These are phyloP conservation scores for Ommatoiulus sabulosus DNA, from an alignment of 2,888 invertebrate species.

Conservation along the genomic window DNA sequence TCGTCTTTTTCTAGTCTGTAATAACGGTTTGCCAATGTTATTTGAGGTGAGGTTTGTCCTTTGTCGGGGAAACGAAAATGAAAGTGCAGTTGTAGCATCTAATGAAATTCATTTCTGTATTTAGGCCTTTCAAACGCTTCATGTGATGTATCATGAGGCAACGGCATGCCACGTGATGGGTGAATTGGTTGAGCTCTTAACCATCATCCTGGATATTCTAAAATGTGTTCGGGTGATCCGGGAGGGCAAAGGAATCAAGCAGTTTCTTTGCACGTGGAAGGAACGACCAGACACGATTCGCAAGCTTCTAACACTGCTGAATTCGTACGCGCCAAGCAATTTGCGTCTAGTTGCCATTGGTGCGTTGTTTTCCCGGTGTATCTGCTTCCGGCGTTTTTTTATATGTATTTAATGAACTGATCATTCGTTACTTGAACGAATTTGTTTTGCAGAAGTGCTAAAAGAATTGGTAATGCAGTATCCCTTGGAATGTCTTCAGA, in stretches of 20 bases:
- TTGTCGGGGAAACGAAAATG: no score
- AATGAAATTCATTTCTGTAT: no score
- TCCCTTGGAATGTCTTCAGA: slow-evolving; percentile 82
- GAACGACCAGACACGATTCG: slow-evolving; percentile 91
- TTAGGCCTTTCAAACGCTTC: slow-evolving; percentile 88
- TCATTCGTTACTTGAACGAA: background rate
- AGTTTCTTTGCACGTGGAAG: slow-evolving; percentile 70
- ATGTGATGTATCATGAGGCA: slow-evolving; percentile 94
- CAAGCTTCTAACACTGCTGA: slow-evolving; percentile 85
- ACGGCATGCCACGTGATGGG: slow-evolving; percentile 87
- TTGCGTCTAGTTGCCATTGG: slow-evolving; percentile 83
- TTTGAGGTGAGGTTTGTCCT: slow-evolving; percentile 74
- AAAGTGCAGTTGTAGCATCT: no score
- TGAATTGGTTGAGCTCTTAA: slow-evolving; percentile 86
- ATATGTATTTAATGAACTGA: background rate
- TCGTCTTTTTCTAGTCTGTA: slow-evolving; percentile 87
- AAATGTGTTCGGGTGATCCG: slow-evolving; percentile 67
- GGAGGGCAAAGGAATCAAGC: slow-evolving; percentile 75
- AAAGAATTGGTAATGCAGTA: slow-evolving; percentile 83
- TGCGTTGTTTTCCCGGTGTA: slow-evolving; percentile 68
- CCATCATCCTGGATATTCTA: slow-evolving; percentile 69
- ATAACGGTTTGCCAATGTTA: slow-evolving; percentile 85
- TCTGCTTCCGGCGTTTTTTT: slow-evolving; percentile 19
- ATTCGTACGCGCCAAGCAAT: slow-evolving; percentile 88
- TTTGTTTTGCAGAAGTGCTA: slow-evolving; percentile 73